Conservation (phyloP, 2,797 vertebrate genomes). For the Pipistrellus kuhlii region DNA sequence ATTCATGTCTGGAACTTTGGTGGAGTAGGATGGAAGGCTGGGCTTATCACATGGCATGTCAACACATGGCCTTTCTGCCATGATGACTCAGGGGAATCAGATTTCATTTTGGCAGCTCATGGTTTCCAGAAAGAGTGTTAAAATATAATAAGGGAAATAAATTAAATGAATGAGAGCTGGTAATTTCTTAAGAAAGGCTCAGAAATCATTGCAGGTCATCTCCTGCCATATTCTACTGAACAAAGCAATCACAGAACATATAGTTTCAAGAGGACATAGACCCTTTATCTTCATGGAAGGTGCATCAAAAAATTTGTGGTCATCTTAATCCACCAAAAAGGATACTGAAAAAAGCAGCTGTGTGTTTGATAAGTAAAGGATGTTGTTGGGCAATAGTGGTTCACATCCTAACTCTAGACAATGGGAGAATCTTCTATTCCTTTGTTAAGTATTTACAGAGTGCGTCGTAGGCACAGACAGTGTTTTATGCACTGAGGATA, state of each 20-base stretch:
- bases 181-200: background rate
- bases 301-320: background rate
- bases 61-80: background rate
- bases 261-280: background rate
- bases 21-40: background rate
- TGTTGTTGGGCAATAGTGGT: background rate
- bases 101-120: background rate
- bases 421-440: background rate
- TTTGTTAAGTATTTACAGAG: background rate
- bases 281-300: background rate
- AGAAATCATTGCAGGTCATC: background rate
- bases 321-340: background rate
- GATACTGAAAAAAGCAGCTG: background rate
- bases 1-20: background rate
- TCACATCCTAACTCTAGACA: background rate
- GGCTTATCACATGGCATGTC: too few species aligned
- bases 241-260: background rate
- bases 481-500: background rate
- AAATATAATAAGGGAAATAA: background rate
- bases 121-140: background rate
- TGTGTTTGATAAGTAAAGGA: background rate
- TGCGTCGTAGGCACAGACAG: background rate
- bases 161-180: background rate
- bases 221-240: background rate
- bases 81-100: background rate